Evolutionary conservation across 2,797 vertebrate species (phyloP), one percentile per base, ranked within the genome.

Genomic region (Hephaestus fuliginosus): DNA sequence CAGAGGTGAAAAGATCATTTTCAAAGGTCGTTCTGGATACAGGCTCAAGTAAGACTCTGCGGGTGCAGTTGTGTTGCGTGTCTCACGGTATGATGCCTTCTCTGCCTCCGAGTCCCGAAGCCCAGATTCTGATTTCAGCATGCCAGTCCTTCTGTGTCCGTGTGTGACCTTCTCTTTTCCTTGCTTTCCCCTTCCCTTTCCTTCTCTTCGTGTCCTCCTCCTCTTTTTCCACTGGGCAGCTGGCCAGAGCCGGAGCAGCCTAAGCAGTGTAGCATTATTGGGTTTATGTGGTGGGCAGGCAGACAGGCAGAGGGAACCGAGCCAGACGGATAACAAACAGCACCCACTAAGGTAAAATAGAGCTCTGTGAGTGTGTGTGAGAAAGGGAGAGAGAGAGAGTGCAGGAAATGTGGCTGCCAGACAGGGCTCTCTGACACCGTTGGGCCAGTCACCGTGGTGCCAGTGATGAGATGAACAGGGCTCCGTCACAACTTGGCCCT

Each of bases 381-480:
- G 53, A 18, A 68, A 56, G 71, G 30, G 53, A 39, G 36, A 39
- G 36, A 39, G 36, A 28, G 53, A 46, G 86, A 65, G 88, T 74
- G 80, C 75, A 89, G 94, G 94, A 96, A 90, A 80, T 84, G 30
- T 60, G 84, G 62, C 84, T 92, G 90, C 92, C 93, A 91, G 90
- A 90, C 93, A 61, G 57, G 88, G 84, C 88, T 89, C 85, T 82
- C 86, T 89, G 78, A 89, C 94, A 96, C 92, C 84, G 79, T 74
- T 30, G 91, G 94, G 89, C 93, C 88, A 93, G 95, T 89, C 93
- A 82, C 46, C n/a, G 80, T 85, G 91, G 93, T 96, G 95, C 93
- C 95, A 92, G 91, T 83, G 85, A 92, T 91, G 91, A 88, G 74
- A 89, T 77, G 91, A 90, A 85, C 87, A 70, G 64, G 83, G 70